Base-by-base conservation (phyloP, 1,140 invertebrate genomes). In the Maniola jurtina region DNA sequence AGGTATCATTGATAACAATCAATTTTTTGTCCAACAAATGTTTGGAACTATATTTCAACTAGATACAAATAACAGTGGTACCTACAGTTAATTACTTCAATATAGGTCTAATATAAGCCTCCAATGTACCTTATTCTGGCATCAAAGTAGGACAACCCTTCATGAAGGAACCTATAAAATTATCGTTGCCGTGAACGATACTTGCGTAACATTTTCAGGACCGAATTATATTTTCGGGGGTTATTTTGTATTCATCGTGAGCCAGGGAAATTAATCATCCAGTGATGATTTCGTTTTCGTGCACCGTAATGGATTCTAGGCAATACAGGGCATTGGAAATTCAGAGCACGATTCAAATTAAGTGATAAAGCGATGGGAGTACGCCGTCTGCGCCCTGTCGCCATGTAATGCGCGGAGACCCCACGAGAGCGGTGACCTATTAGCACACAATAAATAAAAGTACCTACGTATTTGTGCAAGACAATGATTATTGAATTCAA, bases 331-430 rank as follows among this genome's bases (percentile, higher is more conserved):
- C 64, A 70, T 76, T 81, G 71, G 70, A 76, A 78, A 86, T 86
- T 84, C 83, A 72, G 73, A 71, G 79, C 83, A 86, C 83, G 83
- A 84, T 86, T 86, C 83, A 83, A 86, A 86, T 86, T 86, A 84
- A 86, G 81, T 86, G 83, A 86, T 84, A 86, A 86, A 84, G 79
- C 79, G 81, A 73, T 81, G 70, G 68, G 69, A 75, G 75, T 74
- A 74, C 71, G 70, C 73, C 73, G 80, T 70, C 76, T 78, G 75
- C 64, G 73, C 73, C 78, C 78, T 82, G 80, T 81, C 79, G 81
- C 72, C 74, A 68, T 54, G 76, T 75, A 78, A 80, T 78, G 71
- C 75, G 70, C 72, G 61, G 78, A 72, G 78, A 65, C 57, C 52
- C 60, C 61, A 56, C 45, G 60, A 62, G 36, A 62, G 36, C 66